Base-by-base conservation (phyloP, 1,140 invertebrate genomes). In the Theocolax elegans region DNA sequence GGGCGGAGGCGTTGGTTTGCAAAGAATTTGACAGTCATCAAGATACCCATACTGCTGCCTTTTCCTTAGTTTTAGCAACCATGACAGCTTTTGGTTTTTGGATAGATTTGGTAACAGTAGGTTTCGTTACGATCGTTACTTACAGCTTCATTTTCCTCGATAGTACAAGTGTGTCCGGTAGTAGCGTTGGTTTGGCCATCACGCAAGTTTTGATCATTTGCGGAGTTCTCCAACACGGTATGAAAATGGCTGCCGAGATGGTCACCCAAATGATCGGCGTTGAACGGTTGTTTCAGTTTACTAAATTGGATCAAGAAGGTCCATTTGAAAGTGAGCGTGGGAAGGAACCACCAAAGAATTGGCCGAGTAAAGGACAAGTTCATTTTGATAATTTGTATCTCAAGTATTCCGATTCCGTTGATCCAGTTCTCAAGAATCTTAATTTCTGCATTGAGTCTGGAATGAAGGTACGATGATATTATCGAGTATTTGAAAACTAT, bases 191-290 rank as follows among this genome's bases (percentile, higher is more conserved):
- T 15, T 75, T 97, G 53, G 90, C 92, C 1, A 90, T 96, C 53
- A 92, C 93, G 0, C 94, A 95, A 78, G 90, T 90, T 6, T 90
- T 94, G 44, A 88, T 89, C 0, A 83, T 96, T 65, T 91, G 91
- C 25, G 92, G 92, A 0, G 89, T 93, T 83, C 88, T 97, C 59
- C 94, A 96, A 85, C 94, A 92, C 88, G 93, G 92, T 4, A 90
- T 96, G 68, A 87, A 91, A 67, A 93, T 95, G 79, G 91, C 90
- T 15, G 90, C 89, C 2, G 90, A 91, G 75, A 86, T 91, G 7
- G 83, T 91, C 71, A 92, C 92, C 65, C 90, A 95, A 79, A 94
- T 96, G 90, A 94, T 93, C 0, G 91, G 92, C 35, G 92, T 95
- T 0, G 93, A 95, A 81, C 87, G 93, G 72, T 87, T 95, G 7